Conservation (phyloP, 2,797 vertebrate genomes). For the Botia kubotai region DNA sequence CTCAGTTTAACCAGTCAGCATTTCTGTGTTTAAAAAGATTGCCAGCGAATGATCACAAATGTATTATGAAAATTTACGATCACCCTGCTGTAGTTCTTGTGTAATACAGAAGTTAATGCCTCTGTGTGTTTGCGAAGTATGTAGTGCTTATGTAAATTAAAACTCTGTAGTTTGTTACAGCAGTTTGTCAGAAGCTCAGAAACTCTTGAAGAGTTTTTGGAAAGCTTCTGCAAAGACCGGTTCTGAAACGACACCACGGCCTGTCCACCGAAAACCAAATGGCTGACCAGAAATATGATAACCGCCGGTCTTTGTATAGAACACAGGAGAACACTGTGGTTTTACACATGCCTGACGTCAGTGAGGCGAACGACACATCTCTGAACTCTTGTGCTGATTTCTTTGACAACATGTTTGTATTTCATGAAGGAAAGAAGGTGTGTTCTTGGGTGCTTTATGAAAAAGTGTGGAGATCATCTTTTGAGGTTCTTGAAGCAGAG, state of each 20-base stretch:
- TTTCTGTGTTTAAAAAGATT: too few species aligned
- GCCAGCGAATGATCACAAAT: too few species aligned
- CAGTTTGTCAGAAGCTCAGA: not conserved
- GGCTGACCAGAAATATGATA: constrained; percentile 18
- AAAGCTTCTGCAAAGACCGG: not conserved
- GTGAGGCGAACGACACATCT: not conserved
- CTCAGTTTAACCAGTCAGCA: too few species aligned
- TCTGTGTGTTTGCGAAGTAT: not conserved
- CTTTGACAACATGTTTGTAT: not conserved
- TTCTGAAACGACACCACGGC: not conserved
- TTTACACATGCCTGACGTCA: not conserved
- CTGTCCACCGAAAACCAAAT: constrained; percentile 26
- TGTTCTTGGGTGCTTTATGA: constrained; percentile 1
- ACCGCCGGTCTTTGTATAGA: not conserved
- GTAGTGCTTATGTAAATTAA: constrained; percentile 7
- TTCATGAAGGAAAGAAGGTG: not conserved
- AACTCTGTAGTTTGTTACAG: not conserved
- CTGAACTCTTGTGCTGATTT: too few species aligned
- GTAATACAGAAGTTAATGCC: not conserved
- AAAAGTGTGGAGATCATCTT: constrained; percentile 13
- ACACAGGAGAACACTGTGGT: not conserved
- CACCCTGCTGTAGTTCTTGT: not conserved
- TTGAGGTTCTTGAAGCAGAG: constrained; percentile 30
- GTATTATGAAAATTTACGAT: not conserved
- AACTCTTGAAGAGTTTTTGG: constrained; percentile 7